phyloP scores from a whole-genome alignment of 2,797 vertebrate species.

The Enteromius mattozi region DNA sequence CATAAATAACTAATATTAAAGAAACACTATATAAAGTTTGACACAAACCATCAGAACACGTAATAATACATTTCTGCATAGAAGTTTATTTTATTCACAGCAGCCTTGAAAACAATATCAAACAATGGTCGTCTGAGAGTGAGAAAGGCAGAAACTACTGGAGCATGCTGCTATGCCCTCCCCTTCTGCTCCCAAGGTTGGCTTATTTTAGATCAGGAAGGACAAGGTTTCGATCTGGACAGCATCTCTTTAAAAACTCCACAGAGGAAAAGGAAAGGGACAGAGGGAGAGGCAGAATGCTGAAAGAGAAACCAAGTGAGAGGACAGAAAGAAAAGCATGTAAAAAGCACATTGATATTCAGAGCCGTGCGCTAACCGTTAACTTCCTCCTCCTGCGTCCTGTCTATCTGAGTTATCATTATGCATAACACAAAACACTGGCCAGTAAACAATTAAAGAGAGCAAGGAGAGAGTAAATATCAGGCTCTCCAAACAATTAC shows the following conservation, averaged over 20 bases:
- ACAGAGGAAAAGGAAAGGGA: slow-evolving; percentile 50
- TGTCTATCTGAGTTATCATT: slow-evolving; percentile 64
- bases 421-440: slow-evolving; percentile 76
- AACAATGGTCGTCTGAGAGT: background rate
- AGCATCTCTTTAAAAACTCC: slow-evolving; percentile 66
- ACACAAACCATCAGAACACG: background rate
- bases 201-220: slow-evolving; percentile 80
- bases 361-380: slow-evolving; percentile 63
- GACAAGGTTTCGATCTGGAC: slow-evolving; percentile 78
- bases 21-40: background rate
- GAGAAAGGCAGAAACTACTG: slow-evolving; percentile 25
- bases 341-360: slow-evolving; percentile 77
- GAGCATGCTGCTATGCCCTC: slow-evolving; percentile 60
- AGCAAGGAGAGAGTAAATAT: slow-evolving; percentile 72
- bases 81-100: background rate
- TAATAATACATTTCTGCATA: background rate
- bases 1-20: background rate
- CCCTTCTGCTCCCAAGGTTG: slow-evolving; percentile 75
- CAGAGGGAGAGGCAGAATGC: slow-evolving; percentile 8
- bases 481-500: slow-evolving; percentile 71
- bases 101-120: background rate
- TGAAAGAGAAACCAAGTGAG: slow-evolving; percentile 4
- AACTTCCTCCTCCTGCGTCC: slow-evolving; percentile 49
- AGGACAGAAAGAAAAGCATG: slow-evolving; percentile 60
- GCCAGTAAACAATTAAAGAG: slow-evolving; percentile 75